A percentile compares a stretch with the other conserved stretches of the same genome.
Evolutionary conservation across 2,888 invertebrate species (phyloP).

Genomic region (Acanthosepion pharaonis): DNA sequence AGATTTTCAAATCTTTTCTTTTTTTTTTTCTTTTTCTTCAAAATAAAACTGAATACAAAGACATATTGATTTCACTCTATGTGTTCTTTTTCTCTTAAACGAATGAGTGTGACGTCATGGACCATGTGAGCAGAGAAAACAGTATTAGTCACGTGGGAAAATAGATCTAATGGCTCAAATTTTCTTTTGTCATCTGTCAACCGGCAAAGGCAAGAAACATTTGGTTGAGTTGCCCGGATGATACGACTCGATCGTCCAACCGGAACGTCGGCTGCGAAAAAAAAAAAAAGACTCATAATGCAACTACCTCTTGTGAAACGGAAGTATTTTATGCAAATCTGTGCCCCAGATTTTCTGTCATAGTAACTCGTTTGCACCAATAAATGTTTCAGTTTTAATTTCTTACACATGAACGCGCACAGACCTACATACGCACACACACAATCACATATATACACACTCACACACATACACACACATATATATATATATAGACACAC

Average conservation of each 20-base stretch:
- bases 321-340: too few relatives aligned
- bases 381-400: too few relatives aligned
- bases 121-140: too few relatives aligned
- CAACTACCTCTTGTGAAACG: too few relatives aligned
- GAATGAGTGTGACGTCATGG: neutral
- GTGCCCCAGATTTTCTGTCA: too few relatives aligned
- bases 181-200: neutral
- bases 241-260: neutral
- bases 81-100: neutral
- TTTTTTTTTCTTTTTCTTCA: neutral
- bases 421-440: neutral
- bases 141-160: too few relatives aligned
- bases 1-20: too few relatives aligned
- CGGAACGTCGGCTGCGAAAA: too few relatives aligned
- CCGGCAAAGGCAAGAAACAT: neutral
- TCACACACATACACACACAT: rapidly evolving
- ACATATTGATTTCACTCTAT: neutral
- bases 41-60: neutral
- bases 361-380: too few relatives aligned
- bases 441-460: neutral
- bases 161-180: too few relatives aligned
- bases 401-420: too few relatives aligned
- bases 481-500: neutral
- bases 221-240: neutral
- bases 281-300: too few relatives aligned